Evolutionary conservation across 1,140 invertebrate genomes (phyloP), one percentile per base, ranked within the genome.

Genomic region (Ceratina australensis): DNA sequence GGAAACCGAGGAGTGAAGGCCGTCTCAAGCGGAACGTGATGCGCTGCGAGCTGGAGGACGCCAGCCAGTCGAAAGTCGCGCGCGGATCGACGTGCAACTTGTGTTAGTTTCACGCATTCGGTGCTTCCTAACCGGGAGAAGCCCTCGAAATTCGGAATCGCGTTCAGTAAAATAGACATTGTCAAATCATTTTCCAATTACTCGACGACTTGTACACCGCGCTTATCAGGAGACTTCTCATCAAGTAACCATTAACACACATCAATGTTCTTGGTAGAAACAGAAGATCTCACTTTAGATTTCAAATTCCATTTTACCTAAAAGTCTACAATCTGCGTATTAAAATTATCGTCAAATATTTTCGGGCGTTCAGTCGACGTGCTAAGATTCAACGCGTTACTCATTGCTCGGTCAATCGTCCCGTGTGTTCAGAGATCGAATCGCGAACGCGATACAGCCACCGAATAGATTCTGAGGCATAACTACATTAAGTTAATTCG

Each of bases 1-100:
- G 86, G 80, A 86, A 88, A 88, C 80, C 79, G 64, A 56, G 66
- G 86, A 82, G 67, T 84, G 86, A 89, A 89, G 87, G 87, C 84
- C 86, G 81, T 84, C 64, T 63, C 77, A 57, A 86, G 72, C 56
- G 79, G 80, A 87, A 82, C 77, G 71, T 72, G 66, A 81, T 56
- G 80, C 47, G 65, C 71, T 49, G 61, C 49, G 42, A 49, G 57
- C 54, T 33, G 20, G 75, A 73, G 26, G 64, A 80, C 71, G 78
- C 71, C 72, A 71, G 69, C 85, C 86, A 88, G 87, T 89, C 73
- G 83, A 88, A 89, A 88, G 79, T 86, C 67, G 85, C 74, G 69
- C 80, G 78, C 26, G 76, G 69, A 87, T 87, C 86, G 81, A 42
- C 71, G 81, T 81, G 85, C 65, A 80, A 84, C 80, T 50, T 69